These are phyloP conservation scores for Chelonoidis abingdonii DNA, from an alignment of 2,113 vertebrate species.

Conservation along the genomic window DNA sequence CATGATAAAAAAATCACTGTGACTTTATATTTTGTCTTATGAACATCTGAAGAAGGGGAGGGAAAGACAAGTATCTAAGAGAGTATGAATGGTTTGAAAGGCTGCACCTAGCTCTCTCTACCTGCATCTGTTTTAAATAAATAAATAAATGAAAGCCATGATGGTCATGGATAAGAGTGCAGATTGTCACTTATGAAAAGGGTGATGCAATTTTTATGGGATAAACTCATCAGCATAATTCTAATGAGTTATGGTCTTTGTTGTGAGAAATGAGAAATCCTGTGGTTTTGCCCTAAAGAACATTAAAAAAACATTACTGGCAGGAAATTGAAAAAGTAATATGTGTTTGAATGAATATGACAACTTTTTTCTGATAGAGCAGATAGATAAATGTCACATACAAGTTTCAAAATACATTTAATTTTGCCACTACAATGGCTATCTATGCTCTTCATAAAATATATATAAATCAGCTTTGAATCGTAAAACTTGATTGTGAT, in stretches of 20 bases:
- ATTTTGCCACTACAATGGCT: conserved; percentile 80
- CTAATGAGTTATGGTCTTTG: conserved; percentile 84
- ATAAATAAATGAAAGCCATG: conserved; percentile 40
- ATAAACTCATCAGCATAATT: conserved; percentile 88
- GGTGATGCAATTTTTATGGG: conserved; percentile 78
- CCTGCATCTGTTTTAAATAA: neutral
- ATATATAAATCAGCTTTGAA: conserved; percentile 71
- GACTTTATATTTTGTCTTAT: conserved; percentile 21
- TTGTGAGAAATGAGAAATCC: conserved; percentile 79
- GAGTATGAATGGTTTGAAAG: neutral
- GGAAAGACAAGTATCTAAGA: neutral
- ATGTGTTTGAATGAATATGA: conserved; percentile 78
- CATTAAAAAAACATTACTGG: conserved; percentile 80
- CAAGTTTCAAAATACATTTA: conserved; percentile 81
- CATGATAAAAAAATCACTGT: conserved; percentile 20
- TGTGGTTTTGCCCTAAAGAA: conserved; percentile 72
- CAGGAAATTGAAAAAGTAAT: conserved; percentile 87
- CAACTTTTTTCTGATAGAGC: conserved; percentile 83
- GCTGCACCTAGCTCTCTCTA: neutral
- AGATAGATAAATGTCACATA: conserved; percentile 80
- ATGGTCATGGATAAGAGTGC: conserved; percentile 75
- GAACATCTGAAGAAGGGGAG: conserved; percentile 24
- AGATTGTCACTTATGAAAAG: conserved; percentile 78
- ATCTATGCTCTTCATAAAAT: conserved; percentile 77
- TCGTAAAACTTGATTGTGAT: conserved; percentile 61